phyloP scores from a whole-genome alignment of 2,888 invertebrate genomes.

The Taenaris catops region DNA sequence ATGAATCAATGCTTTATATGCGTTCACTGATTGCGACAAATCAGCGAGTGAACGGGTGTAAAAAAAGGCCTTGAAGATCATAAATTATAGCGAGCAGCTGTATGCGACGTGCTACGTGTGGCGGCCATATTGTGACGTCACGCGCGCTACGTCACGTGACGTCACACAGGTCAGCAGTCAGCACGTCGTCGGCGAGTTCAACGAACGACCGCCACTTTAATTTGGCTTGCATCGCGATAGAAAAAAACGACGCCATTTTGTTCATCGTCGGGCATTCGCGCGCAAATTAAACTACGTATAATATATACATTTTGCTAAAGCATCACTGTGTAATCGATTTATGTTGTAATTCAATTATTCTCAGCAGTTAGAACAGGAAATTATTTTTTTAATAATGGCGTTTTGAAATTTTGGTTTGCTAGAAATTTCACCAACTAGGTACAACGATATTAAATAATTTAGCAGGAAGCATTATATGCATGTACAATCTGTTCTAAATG shows the following conservation, averaged over 20 bases:
- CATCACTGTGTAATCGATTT: neutral
- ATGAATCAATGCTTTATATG: no score
- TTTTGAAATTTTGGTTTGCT: no score
- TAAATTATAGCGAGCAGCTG: conserved; percentile 31
- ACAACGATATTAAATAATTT: no score
- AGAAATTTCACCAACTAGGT: no score
- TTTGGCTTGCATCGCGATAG: conserved; percentile 57
- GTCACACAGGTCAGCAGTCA: conserved; percentile 34
- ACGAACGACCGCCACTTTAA: conserved; percentile 72
- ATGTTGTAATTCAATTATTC: no score
- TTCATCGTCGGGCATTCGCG: conserved; percentile 30
- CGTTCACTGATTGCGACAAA: conserved; percentile 21
- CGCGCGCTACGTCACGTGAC: conserved; percentile 48
- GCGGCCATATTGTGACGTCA: conserved; percentile 51
- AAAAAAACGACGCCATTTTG: conserved; percentile 53
- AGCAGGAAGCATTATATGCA: no score
- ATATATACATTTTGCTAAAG: neutral
- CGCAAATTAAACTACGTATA: conserved; percentile 14
- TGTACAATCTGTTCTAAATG: no score
- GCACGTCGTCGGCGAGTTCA: conserved; percentile 50
- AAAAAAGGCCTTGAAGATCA: conserved; percentile 35
- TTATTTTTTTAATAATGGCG: no score
- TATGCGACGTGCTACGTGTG: conserved; percentile 36
- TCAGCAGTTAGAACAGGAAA: no score
- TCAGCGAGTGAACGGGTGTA: conserved; percentile 26